These are phyloP conservation scores for Callithrix jacchus DNA, from an alignment of 2,113 vertebrate genomes.

Conservation along the genomic window DNA sequence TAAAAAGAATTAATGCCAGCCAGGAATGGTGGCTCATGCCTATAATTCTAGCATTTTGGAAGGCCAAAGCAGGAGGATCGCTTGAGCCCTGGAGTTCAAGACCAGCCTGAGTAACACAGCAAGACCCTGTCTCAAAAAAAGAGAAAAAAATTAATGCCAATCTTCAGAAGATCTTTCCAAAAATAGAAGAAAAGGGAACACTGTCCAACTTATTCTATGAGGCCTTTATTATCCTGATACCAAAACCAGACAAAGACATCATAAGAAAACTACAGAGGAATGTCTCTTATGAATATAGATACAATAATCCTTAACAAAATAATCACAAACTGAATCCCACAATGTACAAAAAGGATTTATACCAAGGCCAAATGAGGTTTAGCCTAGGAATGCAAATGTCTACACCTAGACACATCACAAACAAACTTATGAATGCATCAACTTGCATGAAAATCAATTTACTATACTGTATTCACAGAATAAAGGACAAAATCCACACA, in stretches of 20 bases:
- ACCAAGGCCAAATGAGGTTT: not conserved
- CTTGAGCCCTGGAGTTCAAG: not conserved
- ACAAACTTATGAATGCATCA: not conserved
- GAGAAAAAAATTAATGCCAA: slow-evolving; percentile 26
- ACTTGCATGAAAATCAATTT: slow-evolving; percentile 3
- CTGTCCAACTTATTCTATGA: slow-evolving; percentile 11
- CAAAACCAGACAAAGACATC: slow-evolving; percentile 23
- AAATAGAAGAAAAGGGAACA: slow-evolving; percentile 34
- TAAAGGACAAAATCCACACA: not conserved
- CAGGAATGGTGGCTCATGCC: not conserved
- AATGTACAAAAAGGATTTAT: not conserved
- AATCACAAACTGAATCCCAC: slow-evolving; percentile 1
- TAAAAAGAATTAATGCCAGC: slow-evolving; percentile 17
- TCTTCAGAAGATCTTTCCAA: not conserved
- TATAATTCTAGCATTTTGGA: not conserved
- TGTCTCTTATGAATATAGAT: slow-evolving; percentile 5
- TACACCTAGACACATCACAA: not conserved
- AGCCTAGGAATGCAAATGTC: not conserved
- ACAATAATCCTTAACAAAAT: slow-evolving; percentile 48
- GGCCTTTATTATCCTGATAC: not conserved
- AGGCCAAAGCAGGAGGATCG: not conserved
- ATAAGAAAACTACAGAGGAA: slow-evolving; percentile 26
- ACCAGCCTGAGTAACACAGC: not conserved
- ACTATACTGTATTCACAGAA: slow-evolving; percentile 1
- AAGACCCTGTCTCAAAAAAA: not conserved